Conservation (phyloP, 2,113 vertebrate species). For the Caranx melampygus region DNA sequence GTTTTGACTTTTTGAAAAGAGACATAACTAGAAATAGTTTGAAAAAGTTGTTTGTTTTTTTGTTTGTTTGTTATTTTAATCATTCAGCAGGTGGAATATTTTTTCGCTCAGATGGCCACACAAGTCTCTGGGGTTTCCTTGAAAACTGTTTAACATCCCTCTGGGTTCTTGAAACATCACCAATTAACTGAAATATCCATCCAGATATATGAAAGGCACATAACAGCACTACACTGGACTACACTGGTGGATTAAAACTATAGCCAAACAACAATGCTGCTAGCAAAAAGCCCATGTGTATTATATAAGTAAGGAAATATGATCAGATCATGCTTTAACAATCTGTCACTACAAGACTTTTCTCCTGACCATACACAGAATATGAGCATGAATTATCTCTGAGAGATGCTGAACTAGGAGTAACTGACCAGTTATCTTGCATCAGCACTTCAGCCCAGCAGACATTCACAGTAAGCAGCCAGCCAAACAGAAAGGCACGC, state of each 20-base stretch:
- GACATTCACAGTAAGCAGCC: background rate
- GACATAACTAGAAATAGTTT: too few relatives aligned
- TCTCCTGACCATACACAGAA: background rate
- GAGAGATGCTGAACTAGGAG: conserved; percentile 45
- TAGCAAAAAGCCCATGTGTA: background rate
- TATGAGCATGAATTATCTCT: conserved; percentile 15
- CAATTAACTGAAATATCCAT: background rate
- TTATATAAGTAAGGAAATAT: background rate
- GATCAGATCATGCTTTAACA: background rate
- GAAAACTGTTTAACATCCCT: too few relatives aligned
- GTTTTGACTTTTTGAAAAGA: too few relatives aligned
- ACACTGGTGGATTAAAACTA: background rate
- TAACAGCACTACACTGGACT: background rate
- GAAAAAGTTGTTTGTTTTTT: too few relatives aligned
- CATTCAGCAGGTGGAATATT: too few relatives aligned
- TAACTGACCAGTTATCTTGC: conserved; percentile 25
- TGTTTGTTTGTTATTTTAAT: too few relatives aligned
- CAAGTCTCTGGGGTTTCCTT: too few relatives aligned
- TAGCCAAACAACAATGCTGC: background rate
- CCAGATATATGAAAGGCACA: background rate
- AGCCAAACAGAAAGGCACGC: conserved; percentile 30
- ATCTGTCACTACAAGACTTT: background rate
- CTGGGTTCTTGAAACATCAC: background rate
- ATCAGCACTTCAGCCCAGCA: conserved; percentile 37
- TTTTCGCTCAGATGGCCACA: too few relatives aligned